These are phyloP conservation scores for Cyphomyrmex costatus DNA, from an alignment of 1,140 invertebrate species.

Conservation along the genomic window DNA sequence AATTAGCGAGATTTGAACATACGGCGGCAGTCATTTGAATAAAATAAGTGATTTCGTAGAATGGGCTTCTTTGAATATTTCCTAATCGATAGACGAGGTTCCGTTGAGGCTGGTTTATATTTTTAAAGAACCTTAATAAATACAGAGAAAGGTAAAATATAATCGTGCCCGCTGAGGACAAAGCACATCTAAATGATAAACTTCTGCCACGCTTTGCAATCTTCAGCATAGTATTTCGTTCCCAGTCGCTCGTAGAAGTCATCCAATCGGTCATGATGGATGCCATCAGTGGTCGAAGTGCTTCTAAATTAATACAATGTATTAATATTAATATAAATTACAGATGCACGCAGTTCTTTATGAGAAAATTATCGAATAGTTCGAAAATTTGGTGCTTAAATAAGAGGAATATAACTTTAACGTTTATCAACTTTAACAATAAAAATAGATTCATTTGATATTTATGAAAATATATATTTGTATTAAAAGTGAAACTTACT, in stretches of 20 bases:
- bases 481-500: slow-evolving; percentile 18
- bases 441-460: neutral
- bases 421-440: neutral
- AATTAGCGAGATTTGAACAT: slow-evolving; percentile 17
- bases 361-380: neutral
- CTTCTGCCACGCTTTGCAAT: slow-evolving; percentile 32
- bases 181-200: slow-evolving; percentile 5
- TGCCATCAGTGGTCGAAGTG: slow-evolving; percentile 18
- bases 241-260: neutral
- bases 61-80: slow-evolving; percentile 81
- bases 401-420: neutral
- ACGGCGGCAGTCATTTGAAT: slow-evolving; percentile 77
- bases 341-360: neutral
- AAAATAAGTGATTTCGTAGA: slow-evolving; percentile 84
- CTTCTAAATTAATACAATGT: neutral
- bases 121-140: neutral
- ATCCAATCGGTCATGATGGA: slow-evolving; percentile 20
- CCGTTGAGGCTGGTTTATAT: neutral
- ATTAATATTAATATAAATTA: neutral
- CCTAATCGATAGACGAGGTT: neutral
- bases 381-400: neutral
- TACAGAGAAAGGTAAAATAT: slow-evolving; percentile 8
- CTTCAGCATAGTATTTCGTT: slow-evolving; percentile 38
- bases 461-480: neutral
- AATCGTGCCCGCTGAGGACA: neutral